Percentiles rank a stretch among this genome's conserved stretches.
Evolutionary conservation across 2,888 invertebrate genomes (phyloP).

Genomic region (Hecatera dysodea): DNA sequence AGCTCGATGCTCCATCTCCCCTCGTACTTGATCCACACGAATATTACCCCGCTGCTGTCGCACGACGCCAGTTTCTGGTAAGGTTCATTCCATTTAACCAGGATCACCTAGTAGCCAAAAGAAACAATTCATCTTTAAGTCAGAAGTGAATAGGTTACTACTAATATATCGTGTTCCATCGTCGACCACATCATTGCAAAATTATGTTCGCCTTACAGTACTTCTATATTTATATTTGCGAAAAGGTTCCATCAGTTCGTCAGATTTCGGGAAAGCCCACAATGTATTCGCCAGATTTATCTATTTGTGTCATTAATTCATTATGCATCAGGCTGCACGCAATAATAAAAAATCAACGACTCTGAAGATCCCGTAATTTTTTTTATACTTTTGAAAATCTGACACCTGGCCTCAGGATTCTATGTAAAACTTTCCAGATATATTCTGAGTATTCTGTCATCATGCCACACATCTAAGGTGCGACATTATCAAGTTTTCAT

Average conservation of each 20-base stretch:
- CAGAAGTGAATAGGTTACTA: too few species aligned
- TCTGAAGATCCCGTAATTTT: not conserved
- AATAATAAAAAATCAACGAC: not conserved
- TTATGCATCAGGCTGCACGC: not conserved
- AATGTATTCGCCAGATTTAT: not conserved
- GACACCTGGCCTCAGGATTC: not conserved
- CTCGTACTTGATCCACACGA: conserved; percentile 99
- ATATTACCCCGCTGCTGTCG: conserved; percentile 99
- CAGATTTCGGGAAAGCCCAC: not conserved
- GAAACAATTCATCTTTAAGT: not conserved
- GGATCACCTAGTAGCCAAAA: conserved; percentile 93
- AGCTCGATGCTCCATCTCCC: conserved; percentile 99
- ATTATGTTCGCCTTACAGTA: too few species aligned
- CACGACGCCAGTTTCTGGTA: conserved; percentile 99
- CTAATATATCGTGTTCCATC: too few species aligned
- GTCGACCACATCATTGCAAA: too few species aligned
- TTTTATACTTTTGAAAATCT: not conserved
- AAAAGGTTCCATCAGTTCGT: not conserved
- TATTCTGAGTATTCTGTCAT: not conserved
- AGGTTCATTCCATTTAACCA: conserved; percentile 99
- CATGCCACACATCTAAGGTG: not conserved
- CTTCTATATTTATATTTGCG: too few species aligned
- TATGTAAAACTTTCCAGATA: not conserved
- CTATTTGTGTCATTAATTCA: too few species aligned
- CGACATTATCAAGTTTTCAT: not conserved